These are phyloP conservation scores for Thymallus thymallus DNA, from an alignment of 2,113 vertebrate species.

Conservation along the genomic window DNA sequence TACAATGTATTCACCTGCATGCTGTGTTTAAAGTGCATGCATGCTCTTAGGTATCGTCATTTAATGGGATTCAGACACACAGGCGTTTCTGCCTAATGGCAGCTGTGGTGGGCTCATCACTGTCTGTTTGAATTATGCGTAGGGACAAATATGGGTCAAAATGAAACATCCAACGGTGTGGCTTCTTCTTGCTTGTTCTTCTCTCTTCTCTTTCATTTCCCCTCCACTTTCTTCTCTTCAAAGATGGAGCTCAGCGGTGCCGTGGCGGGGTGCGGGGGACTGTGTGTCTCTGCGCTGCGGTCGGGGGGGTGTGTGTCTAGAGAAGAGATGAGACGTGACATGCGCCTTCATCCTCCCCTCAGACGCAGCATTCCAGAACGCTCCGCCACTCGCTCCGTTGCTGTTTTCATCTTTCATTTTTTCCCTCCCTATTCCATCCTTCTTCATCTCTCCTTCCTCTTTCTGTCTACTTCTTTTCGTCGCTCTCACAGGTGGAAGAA, in stretches of 20 bases:
- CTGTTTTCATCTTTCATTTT: constrained; percentile 65
- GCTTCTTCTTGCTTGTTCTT: constrained; percentile 61
- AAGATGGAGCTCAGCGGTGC: constrained; percentile 57
- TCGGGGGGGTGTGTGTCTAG: constrained; percentile 28
- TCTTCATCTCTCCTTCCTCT: constrained; percentile 51
- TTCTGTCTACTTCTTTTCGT: not conserved
- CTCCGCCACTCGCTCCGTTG: constrained; percentile 61
- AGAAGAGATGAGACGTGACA: constrained; percentile 67
- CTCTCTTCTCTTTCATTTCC: constrained; percentile 62
- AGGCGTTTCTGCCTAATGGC: constrained; percentile 24
- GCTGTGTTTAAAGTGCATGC: constrained; percentile 36
- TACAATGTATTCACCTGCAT: constrained; percentile 30
- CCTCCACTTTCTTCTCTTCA: constrained; percentile 71
- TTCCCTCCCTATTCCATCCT: constrained; percentile 53
- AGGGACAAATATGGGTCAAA: constrained; percentile 77
- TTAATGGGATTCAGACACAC: constrained; percentile 1
- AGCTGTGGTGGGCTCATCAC: constrained; percentile 52
- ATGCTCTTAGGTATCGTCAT: constrained; percentile 52
- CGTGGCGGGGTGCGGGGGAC: constrained; percentile 36
- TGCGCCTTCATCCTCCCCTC: constrained; percentile 73
- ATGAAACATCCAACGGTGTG: constrained; percentile 67
- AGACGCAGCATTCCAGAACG: constrained; percentile 67
- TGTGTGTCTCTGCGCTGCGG: constrained; percentile 37
- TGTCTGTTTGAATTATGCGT: constrained; percentile 71
- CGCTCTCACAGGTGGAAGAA: not conserved